These are phyloP conservation scores for Agrochola lota DNA, from an alignment of 2,888 invertebrate species.

Conservation along the genomic window DNA sequence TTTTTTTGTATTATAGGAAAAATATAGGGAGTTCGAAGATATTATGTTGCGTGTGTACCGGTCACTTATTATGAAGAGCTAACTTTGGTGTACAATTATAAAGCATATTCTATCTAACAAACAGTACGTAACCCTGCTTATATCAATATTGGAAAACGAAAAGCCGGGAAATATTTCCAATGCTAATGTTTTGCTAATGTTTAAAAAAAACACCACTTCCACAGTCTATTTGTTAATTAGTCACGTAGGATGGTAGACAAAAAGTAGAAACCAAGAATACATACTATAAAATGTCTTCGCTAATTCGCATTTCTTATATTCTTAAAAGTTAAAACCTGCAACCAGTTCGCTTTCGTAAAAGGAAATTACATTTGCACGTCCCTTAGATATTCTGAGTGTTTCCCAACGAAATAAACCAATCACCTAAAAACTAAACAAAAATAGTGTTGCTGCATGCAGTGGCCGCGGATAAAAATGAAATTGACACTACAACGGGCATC, in stretches of 20 bases:
- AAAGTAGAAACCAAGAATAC: neutral
- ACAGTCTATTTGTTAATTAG: neutral
- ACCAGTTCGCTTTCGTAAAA: neutral
- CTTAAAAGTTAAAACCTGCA: slow-evolving; percentile 3
- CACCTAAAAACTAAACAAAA: slow-evolving; percentile 23
- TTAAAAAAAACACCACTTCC: neutral
- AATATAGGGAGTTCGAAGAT: neutral
- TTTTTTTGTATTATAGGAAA: neutral
- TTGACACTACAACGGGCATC: slow-evolving; percentile 61
- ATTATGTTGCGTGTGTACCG: neutral
- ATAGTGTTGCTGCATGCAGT: slow-evolving; percentile 7
- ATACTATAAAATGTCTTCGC: neutral
- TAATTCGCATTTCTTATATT: neutral
- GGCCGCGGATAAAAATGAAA: slow-evolving; percentile 51
- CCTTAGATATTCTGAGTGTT: slow-evolving; percentile 11
- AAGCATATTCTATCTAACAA: neutral
- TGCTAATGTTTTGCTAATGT: neutral
- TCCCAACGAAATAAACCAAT: slow-evolving; percentile 11
- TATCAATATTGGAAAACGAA: no score
- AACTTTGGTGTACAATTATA: neutral
- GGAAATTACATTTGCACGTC: slow-evolving; percentile 9
- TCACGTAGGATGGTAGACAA: neutral
- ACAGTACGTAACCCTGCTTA: no score
- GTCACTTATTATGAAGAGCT: neutral
- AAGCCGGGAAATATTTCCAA: neutral